These are phyloP conservation scores for Pollenia amentaria DNA, from an alignment of 2,888 invertebrate species.

Conservation along the genomic window DNA sequence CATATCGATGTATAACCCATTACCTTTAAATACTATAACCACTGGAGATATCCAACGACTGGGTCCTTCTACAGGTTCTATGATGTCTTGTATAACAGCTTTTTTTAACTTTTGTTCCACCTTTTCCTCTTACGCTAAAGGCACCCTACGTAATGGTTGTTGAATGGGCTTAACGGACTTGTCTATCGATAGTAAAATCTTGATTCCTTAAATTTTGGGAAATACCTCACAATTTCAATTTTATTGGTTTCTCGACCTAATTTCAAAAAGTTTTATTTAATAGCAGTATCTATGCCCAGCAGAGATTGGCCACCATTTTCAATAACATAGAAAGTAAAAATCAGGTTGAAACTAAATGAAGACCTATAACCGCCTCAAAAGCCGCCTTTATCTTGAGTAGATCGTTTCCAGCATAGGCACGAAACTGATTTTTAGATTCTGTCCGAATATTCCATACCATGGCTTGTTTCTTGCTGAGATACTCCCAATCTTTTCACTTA, in stretches of 20 bases:
- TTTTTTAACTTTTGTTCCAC: slow-evolving; percentile 65
- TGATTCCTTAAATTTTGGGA: slow-evolving; percentile 77
- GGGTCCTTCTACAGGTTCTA: slow-evolving; percentile 62
- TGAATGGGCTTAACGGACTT: slow-evolving; percentile 8
- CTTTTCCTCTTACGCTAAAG: slow-evolving; percentile 76
- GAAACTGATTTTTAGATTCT: slow-evolving; percentile 55
- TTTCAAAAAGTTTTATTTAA: slow-evolving; percentile 46
- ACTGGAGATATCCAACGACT: slow-evolving; percentile 38
- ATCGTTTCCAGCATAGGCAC: slow-evolving; percentile 66
- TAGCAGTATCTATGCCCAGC: slow-evolving; percentile 59
- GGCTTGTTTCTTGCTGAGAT: slow-evolving; percentile 41
- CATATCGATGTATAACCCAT: slow-evolving; percentile 30
- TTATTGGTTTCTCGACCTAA: slow-evolving; percentile 41
- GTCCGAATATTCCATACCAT: slow-evolving; percentile 52
- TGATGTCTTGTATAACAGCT: slow-evolving; percentile 57
- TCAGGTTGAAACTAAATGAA: slow-evolving; percentile 45
- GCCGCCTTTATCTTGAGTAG: slow-evolving; percentile 53
- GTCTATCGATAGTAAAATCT: slow-evolving; percentile 48
- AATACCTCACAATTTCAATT: slow-evolving; percentile 26
- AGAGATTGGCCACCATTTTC: slow-evolving; percentile 49
- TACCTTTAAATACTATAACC: slow-evolving; percentile 43
- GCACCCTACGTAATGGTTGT: slow-evolving; percentile 71
- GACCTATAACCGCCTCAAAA: slow-evolving; percentile 63
- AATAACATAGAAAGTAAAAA: slow-evolving; percentile 63
- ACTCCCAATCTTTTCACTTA: slow-evolving; percentile 59